Evolutionary conservation across 2,113 vertebrate species (phyloP).

Genomic region (Cyprinodon variegatus): DNA sequence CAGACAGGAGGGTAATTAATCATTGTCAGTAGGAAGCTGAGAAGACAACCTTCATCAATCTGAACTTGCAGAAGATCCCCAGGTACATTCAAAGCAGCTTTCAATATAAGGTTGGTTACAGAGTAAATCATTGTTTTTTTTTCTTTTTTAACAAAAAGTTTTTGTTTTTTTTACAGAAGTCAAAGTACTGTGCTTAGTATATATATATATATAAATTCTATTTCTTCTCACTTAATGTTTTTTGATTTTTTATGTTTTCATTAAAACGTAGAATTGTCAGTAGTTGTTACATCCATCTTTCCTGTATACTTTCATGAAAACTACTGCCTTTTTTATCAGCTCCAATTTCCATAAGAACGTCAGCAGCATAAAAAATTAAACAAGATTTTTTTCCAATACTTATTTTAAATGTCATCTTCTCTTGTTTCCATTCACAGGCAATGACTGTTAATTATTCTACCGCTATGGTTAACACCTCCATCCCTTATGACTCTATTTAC

Average conservation of each 20-base stretch:
- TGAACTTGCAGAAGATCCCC: background rate
- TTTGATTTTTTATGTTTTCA: too few species aligned
- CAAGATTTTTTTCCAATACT: background rate
- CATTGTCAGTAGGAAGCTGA: background rate
- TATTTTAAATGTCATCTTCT: background rate
- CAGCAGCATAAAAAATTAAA: background rate
- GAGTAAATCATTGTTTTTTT: too few species aligned
- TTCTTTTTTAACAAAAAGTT: too few species aligned
- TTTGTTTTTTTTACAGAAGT: too few species aligned
- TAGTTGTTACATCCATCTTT: background rate
- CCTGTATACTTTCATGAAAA: background rate
- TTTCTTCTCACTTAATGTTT: too few species aligned
- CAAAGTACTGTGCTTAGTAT: too few species aligned
- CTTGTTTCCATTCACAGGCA: background rate
- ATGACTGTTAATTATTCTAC: background rate
- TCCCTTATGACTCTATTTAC: rapidly evolving
- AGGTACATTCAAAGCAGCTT: background rate
- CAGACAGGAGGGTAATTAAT: background rate
- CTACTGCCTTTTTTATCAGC: background rate
- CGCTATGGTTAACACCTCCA: too few species aligned
- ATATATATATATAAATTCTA: too few species aligned
- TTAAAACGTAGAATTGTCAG: too few species aligned
- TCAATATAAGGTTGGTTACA: background rate
- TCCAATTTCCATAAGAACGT: background rate
- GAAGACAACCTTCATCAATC: background rate